phyloP scores from a whole-genome alignment of 2,797 vertebrate genomes.

The Tympanoctomys barrerae region DNA sequence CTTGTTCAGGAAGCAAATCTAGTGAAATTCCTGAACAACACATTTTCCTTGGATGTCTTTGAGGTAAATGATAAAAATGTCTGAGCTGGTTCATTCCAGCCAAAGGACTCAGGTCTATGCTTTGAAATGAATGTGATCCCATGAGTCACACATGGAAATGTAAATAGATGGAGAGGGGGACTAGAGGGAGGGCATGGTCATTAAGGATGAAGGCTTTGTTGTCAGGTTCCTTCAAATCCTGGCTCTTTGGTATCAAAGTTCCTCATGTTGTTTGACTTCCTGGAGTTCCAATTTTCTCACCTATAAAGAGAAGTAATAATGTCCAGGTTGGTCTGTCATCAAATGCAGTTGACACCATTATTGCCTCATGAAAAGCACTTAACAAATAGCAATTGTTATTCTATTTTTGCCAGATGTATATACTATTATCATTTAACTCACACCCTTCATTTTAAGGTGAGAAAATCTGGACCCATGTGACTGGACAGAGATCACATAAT shows the following conservation, averaged over 20 bases:
- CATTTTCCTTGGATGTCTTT: constrained; percentile 8
- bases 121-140: not conserved
- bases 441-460: constrained; percentile 2
- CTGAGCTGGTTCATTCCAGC: not conserved
- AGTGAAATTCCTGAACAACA: not conserved
- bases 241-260: not conserved
- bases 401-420: not conserved
- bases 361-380: not conserved
- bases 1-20: not conserved
- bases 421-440: constrained; percentile 20
- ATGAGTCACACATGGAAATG: not conserved
- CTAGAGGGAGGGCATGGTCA: not conserved
- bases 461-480: not conserved
- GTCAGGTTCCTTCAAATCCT: not conserved
- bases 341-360: constrained; percentile 15
- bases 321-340: not conserved
- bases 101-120: not conserved
- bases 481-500: not conserved
- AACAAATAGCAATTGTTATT: constrained; percentile 1
- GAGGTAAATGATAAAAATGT: constrained; percentile 24
- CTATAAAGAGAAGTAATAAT: not conserved
- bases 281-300: not conserved
- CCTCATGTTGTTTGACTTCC: not conserved
- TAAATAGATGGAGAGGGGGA: not conserved
- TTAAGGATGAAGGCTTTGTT: not conserved